Conservation (phyloP, 2,113 vertebrate species). For the Chaetorhynchus papuensis region DNA sequence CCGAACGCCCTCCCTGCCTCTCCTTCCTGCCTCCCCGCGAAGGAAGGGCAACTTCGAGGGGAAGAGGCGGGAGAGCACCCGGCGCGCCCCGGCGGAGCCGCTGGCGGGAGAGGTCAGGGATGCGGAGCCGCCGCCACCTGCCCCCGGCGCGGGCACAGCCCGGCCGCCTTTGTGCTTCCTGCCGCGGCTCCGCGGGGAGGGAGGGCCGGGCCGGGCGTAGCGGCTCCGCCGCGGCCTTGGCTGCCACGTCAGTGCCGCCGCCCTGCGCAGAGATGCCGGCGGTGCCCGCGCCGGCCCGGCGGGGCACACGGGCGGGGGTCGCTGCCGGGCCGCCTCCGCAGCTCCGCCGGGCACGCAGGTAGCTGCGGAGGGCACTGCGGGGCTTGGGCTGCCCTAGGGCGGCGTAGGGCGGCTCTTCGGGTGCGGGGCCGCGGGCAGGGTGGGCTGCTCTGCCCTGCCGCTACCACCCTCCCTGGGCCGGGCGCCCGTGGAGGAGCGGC, state of each 20-base stretch:
- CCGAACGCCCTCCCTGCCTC: neutral
- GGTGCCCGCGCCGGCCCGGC: neutral
- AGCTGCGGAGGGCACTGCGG: neutral
- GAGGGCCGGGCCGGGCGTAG: neutral
- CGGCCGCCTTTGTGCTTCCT: neutral
- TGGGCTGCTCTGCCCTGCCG: neutral
- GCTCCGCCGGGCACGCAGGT: neutral
- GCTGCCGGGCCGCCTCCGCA: neutral
- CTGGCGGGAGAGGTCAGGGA: too few relatives aligned
- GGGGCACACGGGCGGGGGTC: neutral
- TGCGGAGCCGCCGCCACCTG: neutral
- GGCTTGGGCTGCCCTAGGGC: neutral
- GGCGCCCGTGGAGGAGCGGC: neutral
- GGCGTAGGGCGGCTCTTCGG: too few relatives aligned
- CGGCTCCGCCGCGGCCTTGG: conserved; percentile 24
- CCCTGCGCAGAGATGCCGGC: neutral
- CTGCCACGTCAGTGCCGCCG: conserved; percentile 71
- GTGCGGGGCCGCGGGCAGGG: neutral
- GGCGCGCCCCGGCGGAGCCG: neutral
- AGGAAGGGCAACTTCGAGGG: neutral
- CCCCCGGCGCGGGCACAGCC: neutral
- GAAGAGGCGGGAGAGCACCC: neutral
- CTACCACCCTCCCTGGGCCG: neutral
- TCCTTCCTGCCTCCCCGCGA: too few relatives aligned
- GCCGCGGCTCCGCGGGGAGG: neutral